A percentile compares a stretch with the other conserved stretches of the same genome.
These are phyloP conservation scores for Antheraea yamamai DNA, from an alignment of 2,888 invertebrate genomes.

Conservation along the genomic window DNA sequence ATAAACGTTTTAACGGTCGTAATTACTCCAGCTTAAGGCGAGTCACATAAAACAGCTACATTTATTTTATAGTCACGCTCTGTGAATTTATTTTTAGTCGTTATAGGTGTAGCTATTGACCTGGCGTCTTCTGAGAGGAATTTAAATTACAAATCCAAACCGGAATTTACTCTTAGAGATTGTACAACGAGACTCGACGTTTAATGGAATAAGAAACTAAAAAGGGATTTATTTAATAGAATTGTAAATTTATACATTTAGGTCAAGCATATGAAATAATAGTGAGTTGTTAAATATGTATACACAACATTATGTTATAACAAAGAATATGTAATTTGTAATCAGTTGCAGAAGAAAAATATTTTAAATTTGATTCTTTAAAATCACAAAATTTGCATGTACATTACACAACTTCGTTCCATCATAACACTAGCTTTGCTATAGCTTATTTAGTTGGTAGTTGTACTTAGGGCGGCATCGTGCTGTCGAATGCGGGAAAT, in stretches of 20 bases:
- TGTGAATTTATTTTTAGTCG: conserved; percentile 5
- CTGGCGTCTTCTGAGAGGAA: conserved; percentile 9
- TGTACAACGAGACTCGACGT: background rate
- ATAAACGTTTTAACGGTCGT: background rate
- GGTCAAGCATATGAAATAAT: background rate
- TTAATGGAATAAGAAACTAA: background rate
- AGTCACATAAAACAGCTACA: conserved; percentile 2
- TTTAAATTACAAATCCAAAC: conserved; percentile 12
- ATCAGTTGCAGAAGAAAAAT: background rate
- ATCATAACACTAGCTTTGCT: background rate
- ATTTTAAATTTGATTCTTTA: background rate
- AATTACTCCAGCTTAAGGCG: background rate
- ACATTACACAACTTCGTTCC: background rate
- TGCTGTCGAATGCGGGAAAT: conserved; percentile 35
- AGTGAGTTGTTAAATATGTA: background rate
- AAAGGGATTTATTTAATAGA: background rate
- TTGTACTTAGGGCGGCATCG: conserved; percentile 29
- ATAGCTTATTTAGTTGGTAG: background rate
- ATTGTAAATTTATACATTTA: background rate
- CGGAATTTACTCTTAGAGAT: conserved; percentile 8
- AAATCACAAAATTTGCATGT: background rate
- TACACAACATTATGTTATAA: background rate
- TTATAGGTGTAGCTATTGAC: conserved; percentile 11
- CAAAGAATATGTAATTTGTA: background rate
- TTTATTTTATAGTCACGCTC: conserved; percentile 7